A percentile compares a stretch with the other conserved stretches of the same genome.
phyloP scores from a whole-genome alignment of 2,113 vertebrate genomes.

The Prunella fulvescens region DNA sequence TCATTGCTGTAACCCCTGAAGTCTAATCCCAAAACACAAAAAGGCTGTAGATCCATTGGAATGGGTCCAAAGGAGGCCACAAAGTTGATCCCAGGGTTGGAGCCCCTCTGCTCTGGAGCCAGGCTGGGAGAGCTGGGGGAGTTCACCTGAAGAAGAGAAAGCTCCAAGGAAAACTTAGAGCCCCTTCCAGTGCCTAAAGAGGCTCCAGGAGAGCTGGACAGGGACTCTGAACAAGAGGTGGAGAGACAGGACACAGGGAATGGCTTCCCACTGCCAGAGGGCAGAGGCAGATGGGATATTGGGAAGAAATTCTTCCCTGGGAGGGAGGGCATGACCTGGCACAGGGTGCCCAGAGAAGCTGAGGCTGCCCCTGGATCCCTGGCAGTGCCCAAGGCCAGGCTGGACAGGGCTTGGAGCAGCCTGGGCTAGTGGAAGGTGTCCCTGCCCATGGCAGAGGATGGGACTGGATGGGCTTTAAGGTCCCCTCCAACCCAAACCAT shows the following conservation, averaged over 20 bases:
- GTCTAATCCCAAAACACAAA: not conserved
- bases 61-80: not conserved
- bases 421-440: accelerated
- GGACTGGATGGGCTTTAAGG: accelerated
- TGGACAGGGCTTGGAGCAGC: accelerated
- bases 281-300: accelerated
- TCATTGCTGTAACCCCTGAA: not conserved
- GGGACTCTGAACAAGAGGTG: not conserved
- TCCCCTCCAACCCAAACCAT: not conserved
- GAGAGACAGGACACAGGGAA: not conserved
- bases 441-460: not conserved
- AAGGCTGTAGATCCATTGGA: accelerated
- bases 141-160: not conserved
- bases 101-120: not conserved
- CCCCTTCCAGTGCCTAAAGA: not conserved
- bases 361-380: not conserved
- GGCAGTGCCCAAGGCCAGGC: accelerated
- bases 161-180: not conserved
- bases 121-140: not conserved
- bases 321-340: not conserved
- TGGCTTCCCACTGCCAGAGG: not conserved
- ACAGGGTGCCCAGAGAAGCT: not conserved
- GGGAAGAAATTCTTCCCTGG: accelerated
- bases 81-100: not conserved
- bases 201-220: not conserved